Evolutionary conservation across 2,888 invertebrate species (phyloP), one percentile per base, ranked within the genome.

Genomic region (Apodemia mormo): DNA sequence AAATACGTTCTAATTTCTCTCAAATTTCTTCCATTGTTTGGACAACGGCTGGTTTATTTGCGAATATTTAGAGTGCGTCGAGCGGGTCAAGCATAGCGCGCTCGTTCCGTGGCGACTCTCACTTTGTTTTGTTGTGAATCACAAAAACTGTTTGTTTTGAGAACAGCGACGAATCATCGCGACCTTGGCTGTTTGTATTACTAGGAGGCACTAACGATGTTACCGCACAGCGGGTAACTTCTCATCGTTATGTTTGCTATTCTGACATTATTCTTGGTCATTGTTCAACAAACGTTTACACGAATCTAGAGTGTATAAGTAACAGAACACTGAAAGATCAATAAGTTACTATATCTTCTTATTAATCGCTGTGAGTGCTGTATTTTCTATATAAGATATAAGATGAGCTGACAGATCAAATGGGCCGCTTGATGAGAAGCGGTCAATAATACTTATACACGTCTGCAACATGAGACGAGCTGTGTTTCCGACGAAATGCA

Each of bases 1-100:
- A 52, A 52, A n/a, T n/a, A n/a, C 14, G 52, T 56, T 56, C 22
- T 56, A 56, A 56, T 56, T 29, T 56, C 56, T 56, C 29, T 56
- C 56, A 29, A 56, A 29, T 56, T 29, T 8, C 56, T 56, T n/a
- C 56, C 8, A 56, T 56, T 56, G 56, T 29, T 56, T 22, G 29
- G 29, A 56, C 29, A 56, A 1, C n/a, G 3, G n/a, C n/a, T 52
- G 52, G 14, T 52, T 52, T 14, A 14, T 58, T 29, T 58, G 58
- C 29, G 12, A 58, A 30, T 30, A 58, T 58, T 58, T 58, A 29
- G 30, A 58, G 56, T 29, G 29, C 29, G 29, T 56, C 29, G 56
- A 22, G 9, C 29, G 22, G 29, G 56, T 56, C 56, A 56, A 29
- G 56, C 29, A 8, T 56, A 29, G 56, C 56, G 56, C 58, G 2